Conservation (phyloP, 2,113 vertebrate species). For the Scatophagus argus region DNA sequence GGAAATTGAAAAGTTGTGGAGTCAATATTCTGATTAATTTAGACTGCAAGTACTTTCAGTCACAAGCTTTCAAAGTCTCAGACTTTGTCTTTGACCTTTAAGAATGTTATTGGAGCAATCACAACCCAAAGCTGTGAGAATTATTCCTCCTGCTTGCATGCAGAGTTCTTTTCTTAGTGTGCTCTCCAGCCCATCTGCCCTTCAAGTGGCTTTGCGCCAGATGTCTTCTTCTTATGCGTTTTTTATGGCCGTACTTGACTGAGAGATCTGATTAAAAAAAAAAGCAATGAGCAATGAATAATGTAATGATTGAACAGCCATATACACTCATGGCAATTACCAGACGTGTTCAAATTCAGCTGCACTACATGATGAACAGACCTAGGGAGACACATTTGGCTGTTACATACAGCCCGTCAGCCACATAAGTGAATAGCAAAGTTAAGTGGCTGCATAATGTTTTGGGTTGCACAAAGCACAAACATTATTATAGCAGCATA, state of each 20-base stretch:
- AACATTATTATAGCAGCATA: slow-evolving; percentile 31
- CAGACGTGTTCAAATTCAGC: slow-evolving; percentile 31
- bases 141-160: background rate
- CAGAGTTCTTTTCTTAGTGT: background rate
- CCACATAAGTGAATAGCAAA: slow-evolving; percentile 30
- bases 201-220: slow-evolving; percentile 26
- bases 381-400: slow-evolving; percentile 5
- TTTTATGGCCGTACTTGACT: slow-evolving; percentile 30
- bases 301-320: slow-evolving; percentile 41
- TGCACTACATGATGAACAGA: slow-evolving; percentile 30
- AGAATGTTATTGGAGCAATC: slow-evolving; percentile 9
- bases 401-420: slow-evolving; percentile 14
- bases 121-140: slow-evolving; percentile 11
- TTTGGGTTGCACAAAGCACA: slow-evolving; percentile 8
- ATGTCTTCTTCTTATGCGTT: slow-evolving; percentile 37
- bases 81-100: slow-evolving; percentile 49
- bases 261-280: slow-evolving; percentile 33
- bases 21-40: slow-evolving; percentile 35
- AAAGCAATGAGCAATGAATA: slow-evolving; percentile 46
- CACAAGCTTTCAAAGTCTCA: slow-evolving; percentile 13
- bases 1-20: slow-evolving; percentile 31
- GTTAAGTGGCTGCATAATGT: slow-evolving; percentile 39
- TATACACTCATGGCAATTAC: slow-evolving; percentile 35
- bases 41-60: background rate
- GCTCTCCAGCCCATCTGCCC: slow-evolving; percentile 19